Evolutionary conservation across 2,797 vertebrate genomes (phyloP).

Genomic region (Capromys pilorides): DNA sequence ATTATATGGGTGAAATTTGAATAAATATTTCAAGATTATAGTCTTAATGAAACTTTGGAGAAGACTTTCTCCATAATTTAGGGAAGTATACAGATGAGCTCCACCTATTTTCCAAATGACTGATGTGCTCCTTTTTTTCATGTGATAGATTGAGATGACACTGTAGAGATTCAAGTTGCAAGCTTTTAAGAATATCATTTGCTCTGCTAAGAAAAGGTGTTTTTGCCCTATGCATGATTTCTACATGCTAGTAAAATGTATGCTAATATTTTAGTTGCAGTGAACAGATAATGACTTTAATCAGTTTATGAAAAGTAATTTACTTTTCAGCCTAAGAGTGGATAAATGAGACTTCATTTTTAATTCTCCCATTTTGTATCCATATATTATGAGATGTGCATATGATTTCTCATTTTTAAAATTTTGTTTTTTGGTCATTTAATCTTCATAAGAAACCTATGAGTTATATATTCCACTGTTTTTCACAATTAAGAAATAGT

Average conservation of each 20-base stretch:
- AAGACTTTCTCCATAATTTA: not conserved
- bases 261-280: not conserved
- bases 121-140: not conserved
- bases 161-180: slow-evolving; percentile 3
- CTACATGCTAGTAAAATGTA: not conserved
- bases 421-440: not conserved
- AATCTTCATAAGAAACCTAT: not conserved
- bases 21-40: not conserved
- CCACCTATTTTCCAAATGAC: not conserved
- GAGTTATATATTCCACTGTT: not conserved
- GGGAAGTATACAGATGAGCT: not conserved
- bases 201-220: not conserved
- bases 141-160: slow-evolving; percentile 3
- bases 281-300: not conserved
- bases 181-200: not conserved
- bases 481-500: not conserved
- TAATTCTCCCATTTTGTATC: not conserved
- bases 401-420: not conserved
- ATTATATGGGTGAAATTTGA: not conserved
- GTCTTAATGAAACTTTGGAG: slow-evolving; percentile 33
- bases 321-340: not conserved
- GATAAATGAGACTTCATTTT: not conserved
- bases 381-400: not conserved
- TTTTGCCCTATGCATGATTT: not conserved
- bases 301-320: not conserved